A percentile compares a stretch with the other conserved stretches of the same genome.
phyloP scores from a whole-genome alignment of 2,113 vertebrate species.

The Lagopus leucura region DNA sequence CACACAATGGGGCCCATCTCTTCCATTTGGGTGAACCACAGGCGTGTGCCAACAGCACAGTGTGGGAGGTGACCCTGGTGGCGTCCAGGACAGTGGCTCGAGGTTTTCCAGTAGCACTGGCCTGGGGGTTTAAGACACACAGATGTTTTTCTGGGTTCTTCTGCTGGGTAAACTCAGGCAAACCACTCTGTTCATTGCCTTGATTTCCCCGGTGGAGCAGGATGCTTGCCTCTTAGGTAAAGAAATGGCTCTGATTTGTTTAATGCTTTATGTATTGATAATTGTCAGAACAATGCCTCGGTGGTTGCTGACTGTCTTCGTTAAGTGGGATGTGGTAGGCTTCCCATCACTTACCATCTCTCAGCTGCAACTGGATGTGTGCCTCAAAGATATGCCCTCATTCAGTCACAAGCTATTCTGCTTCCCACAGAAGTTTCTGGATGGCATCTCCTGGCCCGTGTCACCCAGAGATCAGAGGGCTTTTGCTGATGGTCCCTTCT shows the following conservation, averaged over 20 bases:
- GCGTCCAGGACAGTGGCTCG: background rate
- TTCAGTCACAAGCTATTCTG: background rate
- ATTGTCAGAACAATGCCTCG: background rate
- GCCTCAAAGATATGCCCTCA: background rate
- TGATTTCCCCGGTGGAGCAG: background rate
- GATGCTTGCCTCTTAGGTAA: background rate
- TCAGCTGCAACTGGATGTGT: background rate
- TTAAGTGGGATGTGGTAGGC: background rate
- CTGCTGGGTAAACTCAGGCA: background rate
- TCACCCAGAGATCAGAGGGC: background rate
- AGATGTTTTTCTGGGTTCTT: background rate
- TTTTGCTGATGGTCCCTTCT: background rate
- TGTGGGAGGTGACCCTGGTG: background rate
- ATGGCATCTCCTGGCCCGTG: background rate
- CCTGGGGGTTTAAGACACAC: background rate
- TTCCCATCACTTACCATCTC: background rate
- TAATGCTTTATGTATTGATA: background rate
- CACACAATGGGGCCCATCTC: fast-evolving
- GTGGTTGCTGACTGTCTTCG: background rate
- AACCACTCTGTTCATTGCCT: background rate
- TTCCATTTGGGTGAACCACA: background rate
- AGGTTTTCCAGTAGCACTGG: background rate
- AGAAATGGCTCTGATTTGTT: background rate
- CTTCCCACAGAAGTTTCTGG: background rate
- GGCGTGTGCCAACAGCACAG: background rate